Conservation (phyloP, 2,113 vertebrate species). For the Eurystomus gularis region DNA sequence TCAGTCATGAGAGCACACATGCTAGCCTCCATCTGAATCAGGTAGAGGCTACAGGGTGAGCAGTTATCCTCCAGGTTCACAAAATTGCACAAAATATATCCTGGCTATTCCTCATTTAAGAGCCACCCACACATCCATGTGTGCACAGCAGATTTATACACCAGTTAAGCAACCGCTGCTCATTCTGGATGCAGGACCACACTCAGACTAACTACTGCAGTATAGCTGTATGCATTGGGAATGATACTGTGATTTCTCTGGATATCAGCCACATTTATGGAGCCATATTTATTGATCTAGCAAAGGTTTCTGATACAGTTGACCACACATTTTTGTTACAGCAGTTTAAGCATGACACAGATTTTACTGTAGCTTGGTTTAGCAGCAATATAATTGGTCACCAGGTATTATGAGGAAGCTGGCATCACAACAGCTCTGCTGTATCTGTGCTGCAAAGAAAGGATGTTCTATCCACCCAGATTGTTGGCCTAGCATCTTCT, state of each 20-base stretch:
- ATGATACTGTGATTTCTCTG: conserved; percentile 9
- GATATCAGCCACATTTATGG: conserved; percentile 27
- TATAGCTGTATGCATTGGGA: not conserved
- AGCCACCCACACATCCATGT: not conserved
- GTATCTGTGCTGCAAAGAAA: not conserved
- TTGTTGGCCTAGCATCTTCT: not conserved
- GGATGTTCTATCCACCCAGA: not conserved
- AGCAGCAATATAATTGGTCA: conserved; percentile 52
- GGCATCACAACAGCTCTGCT: not conserved
- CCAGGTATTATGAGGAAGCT: not conserved
- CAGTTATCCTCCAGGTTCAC: not conserved
- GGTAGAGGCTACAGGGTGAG: not conserved
- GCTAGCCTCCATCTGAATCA: not conserved
- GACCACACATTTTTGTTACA: conserved; percentile 33
- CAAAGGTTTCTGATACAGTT: conserved; percentile 42
- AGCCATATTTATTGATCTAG: conserved; percentile 43
- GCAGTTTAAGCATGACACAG: conserved; percentile 38
- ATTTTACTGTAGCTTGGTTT: conserved; percentile 55
- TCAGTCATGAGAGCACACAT: not conserved
- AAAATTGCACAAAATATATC: not conserved
- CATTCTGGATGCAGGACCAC: conserved; percentile 14
- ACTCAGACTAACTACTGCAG: not conserved
- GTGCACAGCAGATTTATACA: not conserved
- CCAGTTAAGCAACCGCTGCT: not conserved
- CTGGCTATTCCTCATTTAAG: not conserved